phyloP scores from a whole-genome alignment of 1,140 invertebrate genomes.

The Drosophila tani region DNA sequence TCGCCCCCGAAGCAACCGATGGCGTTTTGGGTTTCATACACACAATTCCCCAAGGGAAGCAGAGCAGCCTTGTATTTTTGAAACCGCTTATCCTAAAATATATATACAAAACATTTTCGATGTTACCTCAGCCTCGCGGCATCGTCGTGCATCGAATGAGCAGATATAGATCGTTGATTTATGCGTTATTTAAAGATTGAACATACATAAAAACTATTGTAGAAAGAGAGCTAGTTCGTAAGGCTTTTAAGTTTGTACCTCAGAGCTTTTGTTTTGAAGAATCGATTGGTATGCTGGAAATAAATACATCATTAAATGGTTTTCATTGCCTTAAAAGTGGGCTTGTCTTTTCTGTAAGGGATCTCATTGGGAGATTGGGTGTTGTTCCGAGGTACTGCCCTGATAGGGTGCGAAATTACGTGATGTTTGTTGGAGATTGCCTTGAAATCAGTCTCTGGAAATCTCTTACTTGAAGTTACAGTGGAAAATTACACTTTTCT shows the following conservation, averaged over 20 bases:
- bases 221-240: slow-evolving; percentile 63
- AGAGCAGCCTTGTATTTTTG: slow-evolving; percentile 54
- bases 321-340: slow-evolving; percentile 48
- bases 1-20: slow-evolving; percentile 8
- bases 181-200: slow-evolving; percentile 74
- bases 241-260: slow-evolving; percentile 80
- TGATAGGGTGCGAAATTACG: not conserved
- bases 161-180: slow-evolving; percentile 58
- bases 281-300: slow-evolving; percentile 78
- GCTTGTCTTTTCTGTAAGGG: not conserved
- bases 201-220: slow-evolving; percentile 29
- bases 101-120: slow-evolving; percentile 13
- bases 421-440: not conserved
- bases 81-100: slow-evolving; percentile 48
- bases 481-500: not conserved
- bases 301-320: slow-evolving; percentile 73
- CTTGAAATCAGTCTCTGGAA: slow-evolving; percentile 4
- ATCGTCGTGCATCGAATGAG: slow-evolving; percentile 49
- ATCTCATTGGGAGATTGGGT: slow-evolving; percentile 5
- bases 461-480: not conserved
- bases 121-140: slow-evolving; percentile 47
- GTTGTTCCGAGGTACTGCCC: not conserved
- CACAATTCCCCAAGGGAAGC: slow-evolving; percentile 27
- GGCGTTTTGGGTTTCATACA: slow-evolving; percentile 12
- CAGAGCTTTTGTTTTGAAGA: slow-evolving; percentile 69